Percentiles rank a stretch among this genome's conserved stretches.
Conservation (phyloP, 2,113 vertebrate species). For the Triplophysa dalaica region DNA sequence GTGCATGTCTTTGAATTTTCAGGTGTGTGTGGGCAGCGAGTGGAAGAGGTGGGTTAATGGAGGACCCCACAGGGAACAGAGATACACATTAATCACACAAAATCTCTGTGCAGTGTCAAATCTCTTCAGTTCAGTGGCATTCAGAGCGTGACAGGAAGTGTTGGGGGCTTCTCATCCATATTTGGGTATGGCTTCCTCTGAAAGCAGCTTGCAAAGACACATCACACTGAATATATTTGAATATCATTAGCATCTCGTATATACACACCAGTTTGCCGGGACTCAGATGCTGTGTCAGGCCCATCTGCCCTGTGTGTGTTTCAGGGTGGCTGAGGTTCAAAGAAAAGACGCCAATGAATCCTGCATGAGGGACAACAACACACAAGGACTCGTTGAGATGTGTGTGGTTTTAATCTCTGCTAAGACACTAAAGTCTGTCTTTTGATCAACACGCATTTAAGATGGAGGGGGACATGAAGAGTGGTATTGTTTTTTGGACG, state of each 20-base stretch:
- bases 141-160: slow-evolving; percentile 38
- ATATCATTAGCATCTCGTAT: slow-evolving; percentile 66
- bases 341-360: slow-evolving; percentile 27
- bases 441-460: too few species aligned
- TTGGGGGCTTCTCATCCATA: slow-evolving; percentile 19
- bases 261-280: slow-evolving; percentile 64
- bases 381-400: not conserved
- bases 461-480: too few species aligned
- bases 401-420: slow-evolving; percentile 13
- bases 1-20: too few species aligned
- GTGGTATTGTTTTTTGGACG: too few species aligned
- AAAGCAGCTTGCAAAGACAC: slow-evolving; percentile 50
- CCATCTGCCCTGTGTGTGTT: slow-evolving; percentile 52
- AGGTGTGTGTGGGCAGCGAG: slow-evolving; percentile 65
- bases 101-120: not conserved
- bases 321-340: slow-evolving; percentile 25
- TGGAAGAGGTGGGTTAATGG: slow-evolving; percentile 70
- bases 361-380: not conserved
- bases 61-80: slow-evolving; percentile 70
- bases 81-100: slow-evolving; percentile 75
- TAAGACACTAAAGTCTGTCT: slow-evolving; percentile 38
- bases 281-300: slow-evolving; percentile 58
- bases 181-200: slow-evolving; percentile 33
- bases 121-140: slow-evolving; percentile 16
- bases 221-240: slow-evolving; percentile 62